Conservation (phyloP, 2,797 vertebrate species). For the Steatocranus sp. region DNA sequence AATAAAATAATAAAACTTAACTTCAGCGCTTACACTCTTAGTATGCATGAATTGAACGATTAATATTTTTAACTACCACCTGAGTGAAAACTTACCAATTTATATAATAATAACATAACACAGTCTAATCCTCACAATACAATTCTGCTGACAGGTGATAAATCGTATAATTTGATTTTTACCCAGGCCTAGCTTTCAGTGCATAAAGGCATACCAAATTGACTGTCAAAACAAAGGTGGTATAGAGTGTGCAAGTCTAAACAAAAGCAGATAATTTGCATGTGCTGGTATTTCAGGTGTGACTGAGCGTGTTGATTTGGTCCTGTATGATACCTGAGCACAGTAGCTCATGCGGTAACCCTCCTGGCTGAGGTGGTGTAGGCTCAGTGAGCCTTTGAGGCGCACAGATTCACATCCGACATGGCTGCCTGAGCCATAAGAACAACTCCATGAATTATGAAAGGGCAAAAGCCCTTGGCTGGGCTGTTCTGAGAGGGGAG, state of each 20-base stretch:
- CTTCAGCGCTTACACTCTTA: not conserved
- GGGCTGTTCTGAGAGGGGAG: conserved; percentile 22
- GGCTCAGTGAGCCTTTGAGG: conserved; percentile 55
- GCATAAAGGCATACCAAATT: not conserved
- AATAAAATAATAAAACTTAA: not conserved
- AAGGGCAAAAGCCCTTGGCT: conserved; percentile 47
- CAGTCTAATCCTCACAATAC: not conserved
- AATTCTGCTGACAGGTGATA: not conserved
- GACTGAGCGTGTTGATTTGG: conserved; percentile 30
- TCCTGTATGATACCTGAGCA: conserved; percentile 33
- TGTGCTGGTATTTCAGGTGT: conserved; percentile 12
- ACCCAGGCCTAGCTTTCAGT: not conserved
- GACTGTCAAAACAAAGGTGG: not conserved
- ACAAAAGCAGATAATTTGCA: conserved; percentile 12
- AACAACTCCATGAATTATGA: conserved; percentile 75
- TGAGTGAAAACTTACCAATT: not conserved
- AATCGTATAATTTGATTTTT: not conserved
- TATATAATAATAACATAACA: not conserved
- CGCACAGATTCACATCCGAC: conserved; percentile 60
- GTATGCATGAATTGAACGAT: not conserved
- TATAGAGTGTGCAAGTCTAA: not conserved
- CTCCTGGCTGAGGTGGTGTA: conserved; percentile 17
- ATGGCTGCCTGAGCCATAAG: conserved; percentile 61
- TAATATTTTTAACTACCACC: not conserved
- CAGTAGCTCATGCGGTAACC: conserved; percentile 11